Base-by-base conservation (phyloP, 2,113 vertebrate genomes). In the Sinocyclocheilus grahami region DNA sequence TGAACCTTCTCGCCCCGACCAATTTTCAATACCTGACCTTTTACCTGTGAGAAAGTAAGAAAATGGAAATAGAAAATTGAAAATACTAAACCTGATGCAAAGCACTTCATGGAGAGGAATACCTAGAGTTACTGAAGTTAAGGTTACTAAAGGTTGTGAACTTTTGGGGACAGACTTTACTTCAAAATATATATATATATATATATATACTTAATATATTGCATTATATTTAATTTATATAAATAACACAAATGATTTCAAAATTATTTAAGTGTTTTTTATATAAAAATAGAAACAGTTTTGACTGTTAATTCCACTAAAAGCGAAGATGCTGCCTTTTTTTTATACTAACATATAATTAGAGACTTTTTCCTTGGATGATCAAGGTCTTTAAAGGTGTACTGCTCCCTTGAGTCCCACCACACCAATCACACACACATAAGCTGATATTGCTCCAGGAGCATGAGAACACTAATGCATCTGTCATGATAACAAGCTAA, bases 401-500 rank as follows among this genome's bases (percentile, higher is more conserved):
- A 81, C 37, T 48, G 65, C 42, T 72, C 77, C 24, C 37, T 42
- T 53, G 13, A 37, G n/a, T 51, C 69, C 27, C 77, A 58, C 58
- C 87, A 62, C 71, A 55, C 83, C 86, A 67, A 27, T 33, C 67
- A 24, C 82, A 55, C 76, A 42, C 65, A 18, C 81, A 94, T 93
- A 94, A 94, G 94, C 92, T 96, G 94, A 96, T 94, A 95, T 93
- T 94, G 95, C 94, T 95, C 92, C 95, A 95, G 95, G 93, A 95
- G 79, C 53, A 62, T 92, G 93, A 92, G 94, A 96, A 95, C 96
- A 95, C 96, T 96, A 97, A 96, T 96, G 95, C 94, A 95, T 96
- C 96, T 96, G 96, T 96, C 96, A 96, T 92, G 95, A 96, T 96
- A 96, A 97, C 95, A 96, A 96, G 96, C 96, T 96, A 96, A 96